Percentiles rank a stretch among this genome's conserved stretches.
Evolutionary conservation across 1,140 invertebrate genomes (phyloP).

Genomic region (Campoletis sonorensis): DNA sequence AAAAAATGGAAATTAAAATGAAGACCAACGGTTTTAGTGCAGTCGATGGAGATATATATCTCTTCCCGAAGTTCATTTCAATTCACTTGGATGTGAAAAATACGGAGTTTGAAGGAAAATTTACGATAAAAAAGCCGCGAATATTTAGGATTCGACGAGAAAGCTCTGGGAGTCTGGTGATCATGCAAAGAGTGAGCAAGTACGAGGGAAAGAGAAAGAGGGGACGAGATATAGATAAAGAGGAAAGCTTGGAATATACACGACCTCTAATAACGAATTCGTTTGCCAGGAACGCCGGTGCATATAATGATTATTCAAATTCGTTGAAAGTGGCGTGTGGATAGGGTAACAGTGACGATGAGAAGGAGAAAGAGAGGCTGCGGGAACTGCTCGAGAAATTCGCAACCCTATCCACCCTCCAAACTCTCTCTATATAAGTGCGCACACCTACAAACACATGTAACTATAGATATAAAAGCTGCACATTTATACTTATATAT

Average conservation of each 20-base stretch:
- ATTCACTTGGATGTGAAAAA: constrained; percentile 35
- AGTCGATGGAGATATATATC: not conserved
- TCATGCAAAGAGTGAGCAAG: not conserved
- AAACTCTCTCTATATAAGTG: constrained; percentile 51
- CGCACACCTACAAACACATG: too few relatives aligned
- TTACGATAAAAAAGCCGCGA: not conserved
- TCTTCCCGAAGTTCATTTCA: constrained; percentile 4
- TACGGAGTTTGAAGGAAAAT: constrained; percentile 49
- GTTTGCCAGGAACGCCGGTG: constrained; percentile 69
- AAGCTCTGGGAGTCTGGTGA: constrained; percentile 7
- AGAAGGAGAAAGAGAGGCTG: constrained; percentile 8
- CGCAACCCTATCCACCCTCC: constrained; percentile 49
- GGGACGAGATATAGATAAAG: not conserved
- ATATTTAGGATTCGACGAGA: constrained; percentile 15
- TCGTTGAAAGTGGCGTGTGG: constrained; percentile 60
- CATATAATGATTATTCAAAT: constrained; percentile 77
- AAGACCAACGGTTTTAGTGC: not conserved
- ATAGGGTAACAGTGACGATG: constrained; percentile 32
- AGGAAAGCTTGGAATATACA: constrained; percentile 43
- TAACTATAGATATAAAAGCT: constrained; percentile 41
- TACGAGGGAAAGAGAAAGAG: not conserved
- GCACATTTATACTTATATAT: too few relatives aligned
- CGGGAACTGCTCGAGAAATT: constrained; percentile 21
- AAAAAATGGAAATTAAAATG: constrained; percentile 4
- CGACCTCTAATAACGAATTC: constrained; percentile 64